Base-by-base conservation (phyloP, 2,113 vertebrate genomes). In the Speoplatyrhinus poulsoni region DNA sequence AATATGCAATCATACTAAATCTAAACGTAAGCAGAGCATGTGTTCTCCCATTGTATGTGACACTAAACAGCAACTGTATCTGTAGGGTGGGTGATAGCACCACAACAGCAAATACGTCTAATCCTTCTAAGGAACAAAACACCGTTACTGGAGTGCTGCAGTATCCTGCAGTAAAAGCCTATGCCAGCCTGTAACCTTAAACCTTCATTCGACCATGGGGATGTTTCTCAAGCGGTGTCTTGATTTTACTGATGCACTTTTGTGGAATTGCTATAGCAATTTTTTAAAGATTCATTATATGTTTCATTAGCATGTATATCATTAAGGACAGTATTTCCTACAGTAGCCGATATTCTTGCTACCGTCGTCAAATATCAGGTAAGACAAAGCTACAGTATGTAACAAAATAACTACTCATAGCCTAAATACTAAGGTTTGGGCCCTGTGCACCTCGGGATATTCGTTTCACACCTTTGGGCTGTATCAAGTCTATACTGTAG, bases 401-500 rank as follows among this genome's bases (percentile, higher is more conserved):
- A 85, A 85, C 73, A 65, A 82, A 88, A 83, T 81, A 61, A 73
- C 13, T 46, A 73, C 76, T 79, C 50, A 19, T 46, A 69, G 80
- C 36, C 36, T 41, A 41, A 41, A 41, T 41, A 41, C 36, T 41
- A 8, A 41, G 36, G 36, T 41, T 41, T 41, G 36, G 5, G 36
- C 36, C 7, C 36, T 41, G 3, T 60, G 67, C 62, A n/a, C 70
- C 70, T 63, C 76, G 49, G 47, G 77, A 76, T 80, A 77, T 72
- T 75, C 61, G 69, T 83, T 77, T 86, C 82, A 83, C 82, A 87
- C 84, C 82, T 83, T 77, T 75, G 82, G 75, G 67, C 70, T 53
- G 71, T 54, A 80, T 84, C 85, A 80, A 83, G 81, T 68, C 2
- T 26, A 83, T 79, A 59, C 58, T 60, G 73, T 54, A 60, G 65